Percentiles rank a stretch among this genome's conserved stretches.
These are phyloP conservation scores for Galerucella pusilla DNA, from an alignment of 2,888 invertebrate species.

Conservation along the genomic window DNA sequence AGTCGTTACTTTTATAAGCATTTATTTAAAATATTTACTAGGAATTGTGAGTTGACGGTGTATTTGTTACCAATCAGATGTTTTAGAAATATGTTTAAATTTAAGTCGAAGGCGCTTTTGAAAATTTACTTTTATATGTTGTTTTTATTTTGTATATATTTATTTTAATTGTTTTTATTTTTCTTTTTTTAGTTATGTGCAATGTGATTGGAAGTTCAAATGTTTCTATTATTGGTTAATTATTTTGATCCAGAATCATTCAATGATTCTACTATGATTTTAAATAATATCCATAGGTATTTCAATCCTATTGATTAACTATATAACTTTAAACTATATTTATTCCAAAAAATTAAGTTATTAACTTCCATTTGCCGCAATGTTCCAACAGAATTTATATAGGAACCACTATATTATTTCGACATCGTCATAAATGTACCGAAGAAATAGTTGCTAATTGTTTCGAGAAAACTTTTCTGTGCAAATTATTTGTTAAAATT, in stretches of 20 bases:
- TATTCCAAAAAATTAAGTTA: too few relatives aligned
- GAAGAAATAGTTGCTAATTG: too few relatives aligned
- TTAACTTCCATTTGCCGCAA: too few relatives aligned
- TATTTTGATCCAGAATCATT: background rate
- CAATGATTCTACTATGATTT: background rate
- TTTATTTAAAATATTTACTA: slow-evolving; percentile 58
- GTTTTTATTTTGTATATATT: slow-evolving; percentile 16
- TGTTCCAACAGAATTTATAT: too few relatives aligned
- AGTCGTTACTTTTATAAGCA: slow-evolving; percentile 64
- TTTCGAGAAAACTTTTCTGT: too few relatives aligned
- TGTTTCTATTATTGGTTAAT: background rate
- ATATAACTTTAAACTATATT: too few relatives aligned
- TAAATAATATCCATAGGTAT: background rate
- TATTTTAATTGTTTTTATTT: slow-evolving; percentile 7
- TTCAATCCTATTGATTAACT: too few relatives aligned
- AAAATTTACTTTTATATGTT: slow-evolving; percentile 12
- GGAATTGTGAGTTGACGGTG: slow-evolving; percentile 58
- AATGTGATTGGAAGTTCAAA: slow-evolving; percentile 11
- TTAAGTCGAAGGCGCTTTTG: slow-evolving; percentile 32
- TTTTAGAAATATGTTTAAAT: slow-evolving; percentile 47
- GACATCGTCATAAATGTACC: too few relatives aligned
- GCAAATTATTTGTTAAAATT: too few relatives aligned
- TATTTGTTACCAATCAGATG: slow-evolving; percentile 59
- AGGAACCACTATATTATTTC: too few relatives aligned
- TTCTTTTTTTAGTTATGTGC: slow-evolving; percentile 9